These are phyloP conservation scores for Steinernema carpocapsae DNA, from an alignment of 2,888 invertebrate genomes.

Conservation along the genomic window DNA sequence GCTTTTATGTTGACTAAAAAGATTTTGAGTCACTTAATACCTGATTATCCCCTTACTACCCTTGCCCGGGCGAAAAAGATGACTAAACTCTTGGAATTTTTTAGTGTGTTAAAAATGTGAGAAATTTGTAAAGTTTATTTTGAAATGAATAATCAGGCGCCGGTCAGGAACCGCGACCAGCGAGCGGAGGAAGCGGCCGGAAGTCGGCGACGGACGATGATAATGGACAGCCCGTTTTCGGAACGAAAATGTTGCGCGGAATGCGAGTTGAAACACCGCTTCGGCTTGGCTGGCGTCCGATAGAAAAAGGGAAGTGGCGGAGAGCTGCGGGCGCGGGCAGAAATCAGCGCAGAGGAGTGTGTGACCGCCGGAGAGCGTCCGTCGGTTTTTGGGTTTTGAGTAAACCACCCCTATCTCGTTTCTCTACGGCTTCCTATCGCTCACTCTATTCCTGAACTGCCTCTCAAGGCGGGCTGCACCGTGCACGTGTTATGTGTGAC, in stretches of 20 bases:
- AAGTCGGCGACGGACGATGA: background rate
- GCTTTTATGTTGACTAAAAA: background rate
- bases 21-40: background rate
- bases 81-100: constrained; percentile 2
- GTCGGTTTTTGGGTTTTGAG: constrained; percentile 35
- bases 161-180: background rate
- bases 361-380: constrained; percentile 29
- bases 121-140: background rate
- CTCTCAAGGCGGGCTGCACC: background rate
- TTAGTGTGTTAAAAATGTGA: background rate
- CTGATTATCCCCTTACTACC: background rate
- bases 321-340: constrained; percentile 6
- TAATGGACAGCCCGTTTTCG: constrained; percentile 15
- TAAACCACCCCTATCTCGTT: constrained; percentile 30
- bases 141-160: no score
- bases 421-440: constrained; percentile 20
- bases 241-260: constrained; percentile 27
- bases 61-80: background rate
- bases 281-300: constrained; percentile 30
- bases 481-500: constrained; percentile 11
- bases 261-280: constrained; percentile 21
- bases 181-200: background rate
- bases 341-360: background rate
- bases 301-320: constrained; percentile 25
- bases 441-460: background rate